Evolutionary conservation across 2,797 vertebrate species (phyloP), one percentile per base, ranked within the genome.

Genomic region (Lithobates sylvaticus): DNA sequence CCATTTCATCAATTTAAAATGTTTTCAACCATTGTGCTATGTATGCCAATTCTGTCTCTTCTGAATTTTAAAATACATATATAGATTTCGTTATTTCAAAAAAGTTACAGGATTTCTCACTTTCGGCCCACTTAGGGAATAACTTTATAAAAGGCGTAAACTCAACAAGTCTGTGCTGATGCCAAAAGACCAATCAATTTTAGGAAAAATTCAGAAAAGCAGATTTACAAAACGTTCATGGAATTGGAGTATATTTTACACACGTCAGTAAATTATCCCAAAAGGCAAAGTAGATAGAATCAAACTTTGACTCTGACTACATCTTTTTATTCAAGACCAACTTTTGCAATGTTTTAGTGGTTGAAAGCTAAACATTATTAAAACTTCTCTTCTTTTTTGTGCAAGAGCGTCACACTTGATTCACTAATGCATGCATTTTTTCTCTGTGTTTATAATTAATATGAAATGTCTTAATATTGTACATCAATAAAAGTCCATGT

Each of bases 351-450:
- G 34, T 42, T 72, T 72, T 71, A 42, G 54, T 42, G 36, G n/a
- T 72, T 72, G 70, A 72, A 72, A 42, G 39, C 34, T 42, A n/a
- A 23, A 21, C n/a, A 72, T 42, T 39, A 72, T n/a, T 72, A 36
- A 72, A 21, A 72, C 21, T n/a, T 58, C 71, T 70, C 27, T 68
- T 70, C 27, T 84, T 32, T 72, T 39, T 61, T 42, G 42, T 54
- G 50, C 44, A 26, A 85, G 47, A 71, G 26, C 64, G 1, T 71
- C n/a, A 77, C 29, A 47, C 54, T 34, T 78, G 50, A 73, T 44
- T 78, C 32, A 32, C 69, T 72, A 65, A 29, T 26, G 73, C 76
- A 29, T 79, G 70, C 83, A 85, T 16, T 47, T 47, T 72, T 50
- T 47, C 50, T 70, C n/a, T 64, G 76, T 44, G 47, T 42, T 65